Conservation (phyloP, 2,888 invertebrate genomes). For the Drosophila basisetae region DNA sequence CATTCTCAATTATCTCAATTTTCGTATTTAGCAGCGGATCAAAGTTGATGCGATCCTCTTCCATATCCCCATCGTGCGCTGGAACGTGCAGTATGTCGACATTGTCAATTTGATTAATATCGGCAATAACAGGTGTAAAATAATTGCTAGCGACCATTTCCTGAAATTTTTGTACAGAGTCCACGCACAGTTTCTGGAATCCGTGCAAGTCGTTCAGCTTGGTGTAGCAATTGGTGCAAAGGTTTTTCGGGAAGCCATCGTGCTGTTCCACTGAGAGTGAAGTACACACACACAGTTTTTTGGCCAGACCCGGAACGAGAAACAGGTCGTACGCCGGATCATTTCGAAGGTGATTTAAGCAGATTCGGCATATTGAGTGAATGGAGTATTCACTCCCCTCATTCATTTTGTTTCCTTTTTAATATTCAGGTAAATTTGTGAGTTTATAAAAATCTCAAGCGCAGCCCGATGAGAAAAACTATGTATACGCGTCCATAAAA, state of each 20-base stretch:
- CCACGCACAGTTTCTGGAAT: constrained; percentile 80
- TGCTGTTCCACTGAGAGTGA: constrained; percentile 79
- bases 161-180: constrained; percentile 79
- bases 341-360: constrained; percentile 71
- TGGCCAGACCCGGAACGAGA: constrained; percentile 77
- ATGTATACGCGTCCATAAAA: constrained; percentile 65
- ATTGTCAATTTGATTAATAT: constrained; percentile 58
- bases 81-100: constrained; percentile 73
- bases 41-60: constrained; percentile 71
- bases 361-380: constrained; percentile 82
- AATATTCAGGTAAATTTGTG: constrained; percentile 20
- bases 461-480: constrained; percentile 57
- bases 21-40: constrained; percentile 53
- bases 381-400: constrained; percentile 61
- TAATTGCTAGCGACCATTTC: constrained; percentile 65
- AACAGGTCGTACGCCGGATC: constrained; percentile 75
- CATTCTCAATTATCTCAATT: constrained; percentile 80
- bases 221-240: constrained; percentile 75
- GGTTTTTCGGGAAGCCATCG: constrained; percentile 82
- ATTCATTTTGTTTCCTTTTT: constrained; percentile 54
- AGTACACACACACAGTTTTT: constrained; percentile 81
- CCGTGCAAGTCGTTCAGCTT: constrained; percentile 79
- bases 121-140: constrained; percentile 54
- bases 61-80: constrained; percentile 62
- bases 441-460: constrained; percentile 42